Evolutionary conservation across 1,140 invertebrate species (phyloP), one percentile per base, ranked within the genome.

Genomic region (Danaus plexippus): DNA sequence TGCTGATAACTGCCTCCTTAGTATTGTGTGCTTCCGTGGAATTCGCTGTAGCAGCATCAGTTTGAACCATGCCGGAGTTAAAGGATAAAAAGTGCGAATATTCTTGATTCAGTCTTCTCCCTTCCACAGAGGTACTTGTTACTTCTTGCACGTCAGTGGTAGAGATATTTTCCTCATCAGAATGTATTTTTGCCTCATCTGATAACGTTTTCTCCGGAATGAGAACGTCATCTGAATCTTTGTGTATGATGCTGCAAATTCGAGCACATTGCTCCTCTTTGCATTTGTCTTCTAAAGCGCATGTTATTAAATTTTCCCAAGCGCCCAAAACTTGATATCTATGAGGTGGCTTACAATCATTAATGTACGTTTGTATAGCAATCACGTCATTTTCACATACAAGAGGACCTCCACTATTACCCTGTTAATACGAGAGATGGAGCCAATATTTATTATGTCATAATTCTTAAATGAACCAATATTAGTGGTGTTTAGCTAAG

Each of bases 371-470:
- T 61, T 86, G 83, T 13, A 82, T 22, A 18, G 73, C 83, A 9
- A 66, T 59, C 11, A 82, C 61, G 47, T 75, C 64, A 15, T 55
- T 57, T 9, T 79, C 71, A 61, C 83, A 86, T 43, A 86, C 51
- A 2, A 86, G 66, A 11, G 83, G 83, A 13, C 81, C 83, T n/a
- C 83, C 83, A 18, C 67, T 69, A 51, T 83, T 83, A 18, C 73
- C 72, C 83, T 86, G 54, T 47, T 60, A 77, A 48, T 47, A 47
- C 15, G 55, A 47, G 15, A 43, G 43, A 52, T 32, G 15, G 2
- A 41, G 4, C 44, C 9, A 11, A 43, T 9, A 22, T 4, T 52
- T 52, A 44, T 9, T 44, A 3, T 46, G 12, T 13, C 15, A 18
- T 52, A 46, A 12, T n/a, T 46, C 46, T 42, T 13, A 54, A 52